Base-by-base conservation (phyloP, 1,140 invertebrate species). In the Conus ventricosus region DNA sequence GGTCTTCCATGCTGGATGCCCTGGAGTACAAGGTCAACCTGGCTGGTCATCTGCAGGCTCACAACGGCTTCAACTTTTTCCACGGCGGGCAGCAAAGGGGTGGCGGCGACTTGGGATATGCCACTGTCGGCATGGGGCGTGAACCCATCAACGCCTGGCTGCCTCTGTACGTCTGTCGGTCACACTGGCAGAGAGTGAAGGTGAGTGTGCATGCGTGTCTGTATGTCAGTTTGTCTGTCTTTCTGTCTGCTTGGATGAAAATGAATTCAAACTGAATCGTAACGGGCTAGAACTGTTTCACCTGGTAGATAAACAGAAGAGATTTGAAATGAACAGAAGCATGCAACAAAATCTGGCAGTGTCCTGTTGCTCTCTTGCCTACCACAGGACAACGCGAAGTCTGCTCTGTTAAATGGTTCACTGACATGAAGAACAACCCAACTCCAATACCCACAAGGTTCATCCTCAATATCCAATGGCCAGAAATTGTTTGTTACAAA, bases 71-170 rank as follows among this genome's bases (percentile, higher is more conserved):
- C 84, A 76, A 84, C 53, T 91, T 91, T 81, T 23, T 53, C 51
- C 13, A 23, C 13, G 67, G 67, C 1, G 17, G 67, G 11, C 67
- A 23, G 20, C 53, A 13, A 13, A 13, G 54, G 15, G 53, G 57
- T 5, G 25, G 84, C 17, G 54, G 84, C 11, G 67, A 53, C 67
- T 85, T 91, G 39, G 91, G 90, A 82, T 89, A 90, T 11, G 90
- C 91, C 25, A 92, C 91, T 71, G 88, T 91, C 23, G 91, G 91
- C 23, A 67, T 87, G 23, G 83, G 87, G 3, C 82, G 90, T 17
- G 91, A 92, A 87, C 90, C 91, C 84, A 92, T 92, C 89, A 92
- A 92, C 87, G 90, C 91, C 17, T 92, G 90, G 90, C 85, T 92
- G 39, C 91, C 91, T 60, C 88, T 92, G 4, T 92, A 91, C 83